Evolutionary conservation across 2,797 vertebrate genomes (phyloP), one percentile per base, ranked within the genome.

Genomic region (Lagodon rhomboides): DNA sequence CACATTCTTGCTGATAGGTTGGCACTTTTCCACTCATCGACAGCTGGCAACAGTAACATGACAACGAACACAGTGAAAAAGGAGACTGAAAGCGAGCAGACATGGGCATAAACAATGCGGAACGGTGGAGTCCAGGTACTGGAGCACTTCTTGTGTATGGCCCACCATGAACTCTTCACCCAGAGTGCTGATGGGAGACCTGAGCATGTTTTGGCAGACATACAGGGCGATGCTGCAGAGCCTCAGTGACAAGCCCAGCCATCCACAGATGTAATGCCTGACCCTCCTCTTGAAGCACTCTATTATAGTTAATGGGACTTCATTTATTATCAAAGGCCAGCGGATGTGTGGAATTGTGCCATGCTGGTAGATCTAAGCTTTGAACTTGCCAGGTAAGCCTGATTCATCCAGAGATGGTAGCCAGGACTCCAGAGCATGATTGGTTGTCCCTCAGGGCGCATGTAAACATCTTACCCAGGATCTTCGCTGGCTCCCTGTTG

Each of bases 311-410:
- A 59, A 69, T 59, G 20, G 54, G 23, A 23, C 44, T 58, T 58
- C 43, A 58, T 69, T 58, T n/a, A 69, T 58, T n/a, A 54, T 67
- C 54, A 69, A 61, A 61, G 59, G 59, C 7, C 59, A 43, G n/a
- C 22, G 13, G 25, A 34, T 46, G 25, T 9, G 22, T 16, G 25
- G 17, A 46, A 10, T 7, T 23, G n/a, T 59, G 25, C 12, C 41
- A 13, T 23, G 17, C 38, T 44, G 66, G 20, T 34, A 47, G 43
- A 34, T 47, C 3, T 15, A n/a, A 6, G 58, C 58, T 60, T 60
- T 60, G 38, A 23, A 51, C 23, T 60, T 25, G 22, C 6, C 11
- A 53, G 17, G 18, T 62, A 51, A 25, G 53, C 22, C 30, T 43
- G 30, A 71, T 71, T 51, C 38, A 10, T 23, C 15, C 46, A 50